Base-by-base conservation (phyloP, 2,797 vertebrate genomes). In the Ctenopoma kingsleyae region DNA sequence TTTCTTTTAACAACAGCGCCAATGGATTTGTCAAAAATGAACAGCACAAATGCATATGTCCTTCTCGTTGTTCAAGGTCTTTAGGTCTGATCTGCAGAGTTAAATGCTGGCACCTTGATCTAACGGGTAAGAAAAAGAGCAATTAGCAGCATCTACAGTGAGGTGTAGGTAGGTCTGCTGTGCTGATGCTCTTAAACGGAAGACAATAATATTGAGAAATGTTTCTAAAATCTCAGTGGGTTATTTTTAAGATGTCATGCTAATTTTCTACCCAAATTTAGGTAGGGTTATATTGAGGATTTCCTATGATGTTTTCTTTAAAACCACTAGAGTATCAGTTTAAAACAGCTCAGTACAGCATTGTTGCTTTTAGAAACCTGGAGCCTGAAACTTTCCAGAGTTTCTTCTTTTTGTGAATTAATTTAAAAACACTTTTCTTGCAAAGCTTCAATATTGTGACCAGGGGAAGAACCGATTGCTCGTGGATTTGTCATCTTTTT, bases 41-140 rank as follows among this genome's bases (percentile, higher is more conserved):
- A 36, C 13, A 43, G 49, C 32, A 40, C 32, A 56, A 65, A 61
- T 10, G 4, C 13, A 15, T 63, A 22, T 48, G 30, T 17, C 15
- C 67, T 55, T 74, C 67, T 48, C 32, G 59, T 47, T 43, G 9
- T 68, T 61, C 12, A 52, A 58, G 51, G 36, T 74, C 58, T 49
- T 11, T 46, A 58, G 51, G 36, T 74, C 58, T 49, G 69, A 71
- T 74, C 54, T 41, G 16, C 12, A 41, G 35, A 47, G 56, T 77
- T 70, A 62, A 82, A 74, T 41, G 64, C 52, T 52, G 25, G 36
- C 49, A 56, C 49, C 71, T 76, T 76, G 73, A 81, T 82, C 54
- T 77, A 38, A 80, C 73, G 76, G 67, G 59, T 53, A 46, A 50
- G 68, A 58, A 81, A 78, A 38, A 50, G 61, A 86, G 74, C 80